These are phyloP conservation scores for Crambe crambe DNA, from an alignment of 37 sponge, comb jelly and placozoan species.

Conservation along the genomic window DNA sequence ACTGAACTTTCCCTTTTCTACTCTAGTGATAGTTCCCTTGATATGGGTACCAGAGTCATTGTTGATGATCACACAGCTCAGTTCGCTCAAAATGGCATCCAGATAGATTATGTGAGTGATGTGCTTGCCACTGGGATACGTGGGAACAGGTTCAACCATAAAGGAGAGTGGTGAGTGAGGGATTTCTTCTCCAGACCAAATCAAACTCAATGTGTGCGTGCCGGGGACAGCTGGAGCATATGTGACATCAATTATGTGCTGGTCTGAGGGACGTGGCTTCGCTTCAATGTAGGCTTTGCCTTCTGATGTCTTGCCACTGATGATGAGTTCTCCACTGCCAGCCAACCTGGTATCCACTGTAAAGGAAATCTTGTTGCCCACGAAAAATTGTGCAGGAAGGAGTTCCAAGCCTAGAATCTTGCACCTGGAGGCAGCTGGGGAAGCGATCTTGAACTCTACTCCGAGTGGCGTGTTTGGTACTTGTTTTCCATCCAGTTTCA, in stretches of 20 bases:
- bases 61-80: neutral
- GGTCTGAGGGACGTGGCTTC: neutral
- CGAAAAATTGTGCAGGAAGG: constrained; percentile 14
- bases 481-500: constrained; percentile 18
- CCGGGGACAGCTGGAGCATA: constrained; percentile 63
- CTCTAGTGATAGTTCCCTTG: constrained; percentile 58
- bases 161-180: constrained; percentile 68
- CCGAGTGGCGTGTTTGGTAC: constrained; percentile 52
- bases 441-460: constrained; percentile 25
- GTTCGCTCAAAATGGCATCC: neutral
- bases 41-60: neutral
- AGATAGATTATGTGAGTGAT: constrained; percentile 23
- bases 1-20: constrained; percentile 12
- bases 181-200: constrained; percentile 52
- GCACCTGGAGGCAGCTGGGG: constrained; percentile 43
- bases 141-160: constrained; percentile 17
- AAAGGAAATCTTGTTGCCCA: constrained; percentile 27
- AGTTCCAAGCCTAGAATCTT: constrained; percentile 38
- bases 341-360: constrained; percentile 62
- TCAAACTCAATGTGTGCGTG: constrained; percentile 43
- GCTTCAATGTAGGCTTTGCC: constrained; percentile 16
- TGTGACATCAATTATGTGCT: constrained; percentile 37
- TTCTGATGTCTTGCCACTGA: constrained; percentile 11
- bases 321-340: constrained; percentile 52
- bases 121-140: constrained; percentile 19